Evolutionary conservation across 2,797 vertebrate genomes (phyloP).

Genomic region (Cynopterus sphinx): DNA sequence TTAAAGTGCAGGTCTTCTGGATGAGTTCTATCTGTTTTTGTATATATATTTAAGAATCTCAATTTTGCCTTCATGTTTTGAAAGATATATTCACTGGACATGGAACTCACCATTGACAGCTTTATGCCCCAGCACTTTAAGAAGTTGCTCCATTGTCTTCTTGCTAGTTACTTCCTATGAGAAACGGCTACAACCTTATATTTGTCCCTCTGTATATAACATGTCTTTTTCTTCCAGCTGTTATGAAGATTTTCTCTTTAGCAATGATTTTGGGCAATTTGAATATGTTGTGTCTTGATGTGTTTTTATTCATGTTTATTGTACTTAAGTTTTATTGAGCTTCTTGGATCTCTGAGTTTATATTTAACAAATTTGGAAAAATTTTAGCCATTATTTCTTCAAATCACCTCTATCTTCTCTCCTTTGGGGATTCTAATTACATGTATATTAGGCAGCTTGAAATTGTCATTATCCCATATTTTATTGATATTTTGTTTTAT

Average conservation of each 20-base stretch:
- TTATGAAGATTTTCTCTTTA: background rate
- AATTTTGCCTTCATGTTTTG: background rate
- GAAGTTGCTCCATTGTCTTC: background rate
- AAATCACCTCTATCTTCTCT: background rate
- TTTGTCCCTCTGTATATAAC: background rate
- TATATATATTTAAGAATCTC: background rate
- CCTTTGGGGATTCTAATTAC: background rate
- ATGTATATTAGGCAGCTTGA: background rate
- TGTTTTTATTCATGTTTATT: background rate
- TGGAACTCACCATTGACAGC: background rate
- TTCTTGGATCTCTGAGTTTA: background rate
- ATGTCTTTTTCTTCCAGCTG: background rate
- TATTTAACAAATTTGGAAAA: background rate
- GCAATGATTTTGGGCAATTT: background rate
- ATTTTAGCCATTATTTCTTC: background rate
- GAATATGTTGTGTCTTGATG: background rate
- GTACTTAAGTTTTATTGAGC: background rate
- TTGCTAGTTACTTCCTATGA: background rate
- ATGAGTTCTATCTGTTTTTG: background rate
- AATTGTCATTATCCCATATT: background rate
- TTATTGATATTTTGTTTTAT: background rate
- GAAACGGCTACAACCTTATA: background rate
- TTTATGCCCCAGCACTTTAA: background rate
- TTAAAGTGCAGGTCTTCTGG: background rate
- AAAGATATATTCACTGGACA: background rate